A percentile compares a stretch with the other conserved stretches of the same genome.
Evolutionary conservation across 2,797 vertebrate genomes (phyloP).

Genomic region (Garrulus glandarius): DNA sequence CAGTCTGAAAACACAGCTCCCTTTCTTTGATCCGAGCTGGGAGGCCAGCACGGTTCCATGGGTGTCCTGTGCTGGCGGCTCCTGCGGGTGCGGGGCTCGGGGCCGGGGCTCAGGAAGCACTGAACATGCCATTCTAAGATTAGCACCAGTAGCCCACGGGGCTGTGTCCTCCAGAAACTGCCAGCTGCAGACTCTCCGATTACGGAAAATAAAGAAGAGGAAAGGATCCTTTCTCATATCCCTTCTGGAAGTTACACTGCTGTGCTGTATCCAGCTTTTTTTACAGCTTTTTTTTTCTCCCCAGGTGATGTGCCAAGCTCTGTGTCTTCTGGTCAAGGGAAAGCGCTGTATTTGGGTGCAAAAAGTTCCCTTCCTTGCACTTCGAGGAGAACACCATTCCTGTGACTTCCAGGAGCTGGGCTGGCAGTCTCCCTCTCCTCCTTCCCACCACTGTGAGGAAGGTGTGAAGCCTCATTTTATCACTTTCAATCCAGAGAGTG

Average conservation of each 20-base stretch:
- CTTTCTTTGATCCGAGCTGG: background rate
- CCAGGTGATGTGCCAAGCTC: background rate
- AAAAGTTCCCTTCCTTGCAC: background rate
- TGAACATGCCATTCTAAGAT: conserved; percentile 72
- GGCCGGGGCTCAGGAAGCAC: conserved; percentile 13
- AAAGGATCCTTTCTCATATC: conserved; percentile 4
- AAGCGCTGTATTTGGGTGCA: background rate
- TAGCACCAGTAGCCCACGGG: conserved; percentile 60
- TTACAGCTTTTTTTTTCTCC: too few relatives aligned
- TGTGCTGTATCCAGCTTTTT: background rate
- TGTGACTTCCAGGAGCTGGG: background rate
- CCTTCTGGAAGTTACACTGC: background rate
- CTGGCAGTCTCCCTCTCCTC: background rate
- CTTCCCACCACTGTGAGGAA: background rate
- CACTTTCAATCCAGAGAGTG: background rate
- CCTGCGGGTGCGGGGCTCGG: background rate
- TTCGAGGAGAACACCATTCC: background rate
- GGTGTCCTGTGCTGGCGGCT: background rate
- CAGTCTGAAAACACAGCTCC: background rate
- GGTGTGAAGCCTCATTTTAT: background rate
- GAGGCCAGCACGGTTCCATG: background rate
- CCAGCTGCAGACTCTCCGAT: conserved; percentile 65
- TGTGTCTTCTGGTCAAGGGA: background rate
- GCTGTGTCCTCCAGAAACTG: conserved; percentile 6
- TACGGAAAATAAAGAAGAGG: background rate